A percentile compares a stretch with the other conserved stretches of the same genome.
These are phyloP conservation scores for Hypolimnas misippus DNA, from an alignment of 2,888 invertebrate species.

Conservation along the genomic window DNA sequence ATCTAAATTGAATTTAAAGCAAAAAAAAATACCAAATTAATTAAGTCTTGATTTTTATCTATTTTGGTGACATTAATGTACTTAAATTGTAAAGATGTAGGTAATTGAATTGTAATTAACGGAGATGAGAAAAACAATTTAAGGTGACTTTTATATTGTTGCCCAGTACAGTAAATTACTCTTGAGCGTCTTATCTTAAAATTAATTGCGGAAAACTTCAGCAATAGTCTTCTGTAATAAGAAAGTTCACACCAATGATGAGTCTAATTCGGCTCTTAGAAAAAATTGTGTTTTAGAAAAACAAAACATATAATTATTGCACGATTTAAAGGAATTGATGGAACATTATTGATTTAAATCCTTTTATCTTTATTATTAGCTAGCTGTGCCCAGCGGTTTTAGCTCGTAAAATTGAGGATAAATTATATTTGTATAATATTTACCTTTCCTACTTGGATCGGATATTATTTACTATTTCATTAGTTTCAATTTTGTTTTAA, in stretches of 20 bases:
- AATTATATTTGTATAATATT: no score
- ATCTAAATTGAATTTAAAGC: background rate
- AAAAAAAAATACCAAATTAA: no score
- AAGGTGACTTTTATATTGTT: conserved; percentile 15
- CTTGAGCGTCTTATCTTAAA: conserved; percentile 31
- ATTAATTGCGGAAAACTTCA: conserved; percentile 35
- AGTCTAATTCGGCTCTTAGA: background rate
- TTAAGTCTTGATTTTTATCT: background rate
- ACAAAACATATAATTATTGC: no score
- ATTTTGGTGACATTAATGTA: background rate
- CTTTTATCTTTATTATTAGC: no score
- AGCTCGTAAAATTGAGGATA: no score
- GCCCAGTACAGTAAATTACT: conserved; percentile 27
- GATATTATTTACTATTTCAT: no score
- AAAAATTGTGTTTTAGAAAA: background rate
- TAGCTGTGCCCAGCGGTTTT: no score
- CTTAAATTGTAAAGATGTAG: background rate
- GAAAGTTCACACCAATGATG: background rate
- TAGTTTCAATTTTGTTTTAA: no score
- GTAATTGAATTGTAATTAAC: conserved; percentile 21
- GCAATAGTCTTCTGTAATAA: conserved; percentile 22
- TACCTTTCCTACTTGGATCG: no score
- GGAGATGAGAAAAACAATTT: conserved; percentile 25
- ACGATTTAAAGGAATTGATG: no score
- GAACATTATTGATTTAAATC: no score